These are phyloP conservation scores for Diarsia dahlii DNA, from an alignment of 2,888 invertebrate genomes.

Conservation along the genomic window DNA sequence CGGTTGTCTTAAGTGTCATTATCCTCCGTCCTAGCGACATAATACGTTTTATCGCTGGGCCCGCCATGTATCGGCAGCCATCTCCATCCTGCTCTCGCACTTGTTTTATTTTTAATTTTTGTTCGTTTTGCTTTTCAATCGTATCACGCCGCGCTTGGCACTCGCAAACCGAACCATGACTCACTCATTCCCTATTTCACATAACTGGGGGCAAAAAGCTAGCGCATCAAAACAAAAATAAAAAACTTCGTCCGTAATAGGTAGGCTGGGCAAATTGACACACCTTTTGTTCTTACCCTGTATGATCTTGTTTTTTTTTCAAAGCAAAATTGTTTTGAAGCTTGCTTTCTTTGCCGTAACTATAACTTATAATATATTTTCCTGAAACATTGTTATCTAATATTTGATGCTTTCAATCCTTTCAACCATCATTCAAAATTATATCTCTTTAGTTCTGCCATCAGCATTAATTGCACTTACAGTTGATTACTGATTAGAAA, in stretches of 20 bases:
- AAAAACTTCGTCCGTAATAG: slow-evolving; percentile 6
- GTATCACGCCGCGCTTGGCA: slow-evolving; percentile 65
- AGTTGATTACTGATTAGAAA: not conserved
- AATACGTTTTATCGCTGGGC: slow-evolving; percentile 54
- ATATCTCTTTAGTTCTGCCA: not conserved
- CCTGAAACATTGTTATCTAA: not conserved
- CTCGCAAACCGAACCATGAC: slow-evolving; percentile 67
- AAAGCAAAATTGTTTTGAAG: not conserved
- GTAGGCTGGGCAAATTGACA: slow-evolving; percentile 4
- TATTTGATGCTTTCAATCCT: too few species aligned
- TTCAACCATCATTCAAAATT: not conserved
- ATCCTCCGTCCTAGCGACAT: slow-evolving; percentile 62
- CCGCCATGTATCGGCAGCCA: slow-evolving; percentile 57
- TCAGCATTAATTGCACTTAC: too few species aligned
- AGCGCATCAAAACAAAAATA: slow-evolving; percentile 56
- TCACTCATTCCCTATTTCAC: slow-evolving; percentile 66
- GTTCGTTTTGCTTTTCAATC: slow-evolving; percentile 67
- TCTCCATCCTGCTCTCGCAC: slow-evolving; percentile 63
- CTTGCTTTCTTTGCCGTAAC: not conserved
- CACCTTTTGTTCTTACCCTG: not conserved
- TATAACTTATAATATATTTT: not conserved
- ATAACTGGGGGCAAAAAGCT: slow-evolving; percentile 55
- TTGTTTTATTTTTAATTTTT: slow-evolving; percentile 67
- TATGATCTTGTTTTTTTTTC: not conserved
- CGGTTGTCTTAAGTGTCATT: slow-evolving; percentile 48